Evolutionary conservation across 2,888 invertebrate genomes (phyloP).

Genomic region (Oconnorella tubifera): DNA sequence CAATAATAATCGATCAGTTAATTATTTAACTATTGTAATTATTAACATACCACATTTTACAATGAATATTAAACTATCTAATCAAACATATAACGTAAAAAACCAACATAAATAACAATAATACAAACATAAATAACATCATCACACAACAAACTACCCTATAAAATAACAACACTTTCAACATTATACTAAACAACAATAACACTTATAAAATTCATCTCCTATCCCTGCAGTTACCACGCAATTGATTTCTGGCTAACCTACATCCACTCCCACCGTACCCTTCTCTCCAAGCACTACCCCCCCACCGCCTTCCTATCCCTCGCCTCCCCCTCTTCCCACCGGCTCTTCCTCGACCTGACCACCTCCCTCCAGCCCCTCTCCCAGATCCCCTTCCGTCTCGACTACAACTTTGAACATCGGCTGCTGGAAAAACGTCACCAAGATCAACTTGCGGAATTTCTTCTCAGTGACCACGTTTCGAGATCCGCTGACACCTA

Average conservation of each 20-base stretch:
- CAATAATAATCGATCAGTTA: no score
- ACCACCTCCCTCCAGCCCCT: constrained; percentile 75
- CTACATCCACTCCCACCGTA: constrained; percentile 78
- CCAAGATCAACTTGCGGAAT: no score
- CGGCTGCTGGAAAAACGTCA: constrained; percentile 9
- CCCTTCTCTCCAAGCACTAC: constrained; percentile 76
- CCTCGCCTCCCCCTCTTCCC: constrained; percentile 63
- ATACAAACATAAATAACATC: background rate
- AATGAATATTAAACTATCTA: no score
- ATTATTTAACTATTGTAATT: no score
- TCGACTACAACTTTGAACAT: constrained; percentile 60
- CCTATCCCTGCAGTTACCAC: constrained; percentile 64
- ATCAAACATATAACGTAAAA: no score
- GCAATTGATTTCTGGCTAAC: constrained; percentile 88
- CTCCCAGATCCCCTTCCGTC: constrained; percentile 73
- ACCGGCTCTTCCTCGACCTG: constrained; percentile 68
- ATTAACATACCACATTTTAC: no score
- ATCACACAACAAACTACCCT: background rate
- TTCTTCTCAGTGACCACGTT: no score
- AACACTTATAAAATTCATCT: no score
- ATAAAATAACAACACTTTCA: background rate
- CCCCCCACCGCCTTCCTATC: constrained; percentile 70
- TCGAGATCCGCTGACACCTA: constrained; percentile 18
- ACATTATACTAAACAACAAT: no score
- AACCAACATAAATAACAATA: background rate